Conservation (phyloP, 2,888 invertebrate species). For the Cosmia trapezina region DNA sequence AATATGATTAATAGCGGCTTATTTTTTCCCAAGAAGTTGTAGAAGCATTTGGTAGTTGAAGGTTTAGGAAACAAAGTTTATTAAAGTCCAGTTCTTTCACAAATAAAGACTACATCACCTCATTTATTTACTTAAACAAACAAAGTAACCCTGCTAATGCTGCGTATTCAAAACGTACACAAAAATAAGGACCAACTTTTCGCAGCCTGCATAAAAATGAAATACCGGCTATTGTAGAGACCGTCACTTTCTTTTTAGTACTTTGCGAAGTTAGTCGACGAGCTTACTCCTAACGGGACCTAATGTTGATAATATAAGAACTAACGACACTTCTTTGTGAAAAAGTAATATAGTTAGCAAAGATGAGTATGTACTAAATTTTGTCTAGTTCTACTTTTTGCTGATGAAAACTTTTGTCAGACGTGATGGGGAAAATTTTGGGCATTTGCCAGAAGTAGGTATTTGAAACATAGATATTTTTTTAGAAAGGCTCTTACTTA, state of each 20-base stretch:
- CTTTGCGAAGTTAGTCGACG: slow-evolving; percentile 40
- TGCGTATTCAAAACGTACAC: slow-evolving; percentile 27
- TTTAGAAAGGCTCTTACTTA: slow-evolving; percentile 3
- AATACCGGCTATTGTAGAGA: slow-evolving; percentile 21
- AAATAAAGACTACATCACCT: background rate
- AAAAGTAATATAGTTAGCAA: slow-evolving; percentile 41
- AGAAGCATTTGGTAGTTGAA: background rate
- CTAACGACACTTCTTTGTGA: slow-evolving; percentile 50
- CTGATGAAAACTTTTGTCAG: slow-evolving; percentile 28
- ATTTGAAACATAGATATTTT: slow-evolving; percentile 16
- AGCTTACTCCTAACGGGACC: slow-evolving; percentile 22
- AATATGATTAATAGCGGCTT: background rate
- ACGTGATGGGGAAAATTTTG: slow-evolving; percentile 30
- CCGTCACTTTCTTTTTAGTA: slow-evolving; percentile 38
- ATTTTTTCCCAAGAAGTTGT: background rate
- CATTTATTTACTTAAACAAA: slow-evolving; percentile 6
- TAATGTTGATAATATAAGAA: slow-evolving; percentile 51
- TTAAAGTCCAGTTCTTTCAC: background rate
- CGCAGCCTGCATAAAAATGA: slow-evolving; percentile 23
- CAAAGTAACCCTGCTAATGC: slow-evolving; percentile 2
- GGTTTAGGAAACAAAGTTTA: background rate
- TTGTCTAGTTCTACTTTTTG: slow-evolving; percentile 26
- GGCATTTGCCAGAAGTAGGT: slow-evolving; percentile 26
- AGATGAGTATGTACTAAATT: slow-evolving; percentile 40
- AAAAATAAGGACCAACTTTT: slow-evolving; percentile 32